Conservation (phyloP, 2,888 invertebrate genomes). For the Rhamnusium bicolor region DNA sequence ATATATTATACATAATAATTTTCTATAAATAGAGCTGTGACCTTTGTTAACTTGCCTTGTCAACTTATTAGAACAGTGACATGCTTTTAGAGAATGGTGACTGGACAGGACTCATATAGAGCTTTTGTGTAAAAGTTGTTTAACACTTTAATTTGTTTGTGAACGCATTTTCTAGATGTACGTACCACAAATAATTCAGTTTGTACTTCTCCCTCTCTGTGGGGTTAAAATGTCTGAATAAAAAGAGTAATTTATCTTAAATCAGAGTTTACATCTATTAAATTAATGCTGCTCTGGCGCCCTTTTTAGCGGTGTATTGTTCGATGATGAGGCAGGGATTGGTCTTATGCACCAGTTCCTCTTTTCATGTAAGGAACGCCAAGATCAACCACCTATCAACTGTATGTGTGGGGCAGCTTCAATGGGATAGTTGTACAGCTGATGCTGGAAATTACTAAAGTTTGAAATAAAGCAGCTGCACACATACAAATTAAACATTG, state of each 20-base stretch:
- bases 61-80: neutral
- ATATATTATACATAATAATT: too few species aligned
- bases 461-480: neutral
- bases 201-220: neutral
- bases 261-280: neutral
- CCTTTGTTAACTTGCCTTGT: neutral
- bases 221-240: neutral
- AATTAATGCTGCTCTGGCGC: neutral
- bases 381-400: too few species aligned
- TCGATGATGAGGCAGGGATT: too few species aligned
- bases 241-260: neutral
- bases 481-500: neutral
- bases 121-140: neutral
- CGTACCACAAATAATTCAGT: neutral
- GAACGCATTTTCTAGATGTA: neutral
- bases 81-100: neutral
- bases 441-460: neutral
- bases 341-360: too few species aligned
- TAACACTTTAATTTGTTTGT: neutral
- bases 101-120: neutral
- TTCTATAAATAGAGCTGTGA: neutral
- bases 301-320: too few species aligned
- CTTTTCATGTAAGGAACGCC: too few species aligned
- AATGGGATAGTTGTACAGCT: neutral
- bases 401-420: neutral